These are phyloP conservation scores for Myiopsitta monachus DNA, from an alignment of 2,113 vertebrate genomes.

Conservation along the genomic window DNA sequence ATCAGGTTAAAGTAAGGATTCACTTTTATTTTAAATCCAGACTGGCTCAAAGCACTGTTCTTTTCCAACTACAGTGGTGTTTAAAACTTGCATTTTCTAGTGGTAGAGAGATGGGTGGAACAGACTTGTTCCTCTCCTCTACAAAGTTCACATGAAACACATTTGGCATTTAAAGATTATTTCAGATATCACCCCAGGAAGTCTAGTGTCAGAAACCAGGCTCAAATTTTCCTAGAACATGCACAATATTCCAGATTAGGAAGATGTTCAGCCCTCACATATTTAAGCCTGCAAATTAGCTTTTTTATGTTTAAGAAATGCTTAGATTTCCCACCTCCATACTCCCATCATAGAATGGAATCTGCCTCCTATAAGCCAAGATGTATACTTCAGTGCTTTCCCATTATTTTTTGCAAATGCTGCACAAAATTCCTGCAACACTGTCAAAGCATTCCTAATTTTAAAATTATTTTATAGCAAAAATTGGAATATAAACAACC, in stretches of 20 bases:
- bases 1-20: background rate
- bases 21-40: background rate
- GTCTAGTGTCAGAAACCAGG: background rate
- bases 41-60: background rate
- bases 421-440: background rate
- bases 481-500: background rate
- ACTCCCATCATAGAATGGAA: background rate
- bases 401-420: background rate
- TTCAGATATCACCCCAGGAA: background rate
- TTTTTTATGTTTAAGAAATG: background rate
- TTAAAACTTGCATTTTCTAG: background rate
- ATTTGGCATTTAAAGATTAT: background rate
- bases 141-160: background rate
- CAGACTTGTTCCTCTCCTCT: background rate
- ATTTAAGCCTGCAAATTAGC: background rate
- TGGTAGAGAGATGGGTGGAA: background rate
- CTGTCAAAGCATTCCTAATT: background rate
- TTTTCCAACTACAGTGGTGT: background rate
- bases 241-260: background rate
- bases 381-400: background rate
- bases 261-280: background rate
- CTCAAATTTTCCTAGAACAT: background rate
- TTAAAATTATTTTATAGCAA: background rate
- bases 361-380: background rate
- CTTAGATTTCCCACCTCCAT: background rate